phyloP scores from a whole-genome alignment of 1,140 invertebrate species.

The Triops longicaudatus region DNA sequence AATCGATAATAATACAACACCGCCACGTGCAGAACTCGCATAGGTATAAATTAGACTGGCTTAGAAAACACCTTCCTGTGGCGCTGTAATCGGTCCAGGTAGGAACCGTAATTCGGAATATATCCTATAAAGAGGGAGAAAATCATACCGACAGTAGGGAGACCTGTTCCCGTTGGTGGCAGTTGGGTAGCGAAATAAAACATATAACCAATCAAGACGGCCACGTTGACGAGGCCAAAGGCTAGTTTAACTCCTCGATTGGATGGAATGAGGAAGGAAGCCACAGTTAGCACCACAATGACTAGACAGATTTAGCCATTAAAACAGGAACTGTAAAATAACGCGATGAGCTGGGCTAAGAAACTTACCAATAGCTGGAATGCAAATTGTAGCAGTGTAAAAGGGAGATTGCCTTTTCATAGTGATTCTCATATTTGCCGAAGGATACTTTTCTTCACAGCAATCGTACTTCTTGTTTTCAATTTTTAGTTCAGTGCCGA shows the following conservation, averaged over 20 bases:
- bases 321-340: conserved; percentile 16
- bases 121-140: no score
- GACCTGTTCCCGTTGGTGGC: conserved; percentile 49
- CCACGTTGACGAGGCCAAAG: conserved; percentile 48
- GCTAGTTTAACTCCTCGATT: conserved; percentile 55
- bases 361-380: conserved; percentile 49
- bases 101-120: no score
- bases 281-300: conserved; percentile 51
- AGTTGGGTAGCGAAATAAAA: conserved; percentile 54
- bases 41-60: no score
- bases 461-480: conserved; percentile 41
- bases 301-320: conserved; percentile 39
- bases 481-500: neutral
- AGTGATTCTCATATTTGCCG: conserved; percentile 45
- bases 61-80: no score
- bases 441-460: conserved; percentile 48
- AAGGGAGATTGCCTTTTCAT: conserved; percentile 50
- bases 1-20: no score
- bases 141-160: conserved; percentile 53
- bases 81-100: no score
- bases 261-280: conserved; percentile 56
- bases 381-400: conserved; percentile 51
- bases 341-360: neutral
- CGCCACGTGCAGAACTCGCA: no score
- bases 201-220: conserved; percentile 52